phyloP scores from a whole-genome alignment of 2,888 invertebrate genomes.

The Nudaria mundana region DNA sequence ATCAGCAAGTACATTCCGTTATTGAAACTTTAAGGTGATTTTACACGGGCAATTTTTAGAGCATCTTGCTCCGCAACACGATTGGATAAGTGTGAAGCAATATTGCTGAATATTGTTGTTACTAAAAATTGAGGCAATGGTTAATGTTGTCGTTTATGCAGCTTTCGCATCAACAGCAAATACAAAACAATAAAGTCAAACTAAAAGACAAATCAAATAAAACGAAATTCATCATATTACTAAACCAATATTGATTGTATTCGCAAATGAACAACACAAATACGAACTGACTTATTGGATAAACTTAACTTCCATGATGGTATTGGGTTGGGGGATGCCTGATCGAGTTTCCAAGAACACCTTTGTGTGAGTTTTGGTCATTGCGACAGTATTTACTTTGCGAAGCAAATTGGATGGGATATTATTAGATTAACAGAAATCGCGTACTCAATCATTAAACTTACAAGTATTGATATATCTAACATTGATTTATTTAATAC shows the following conservation, averaged over 20 bases:
- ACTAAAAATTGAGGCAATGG: too few species aligned
- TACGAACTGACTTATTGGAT: conserved; percentile 1
- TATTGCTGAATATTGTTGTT: too few species aligned
- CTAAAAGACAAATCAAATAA: conserved; percentile 12
- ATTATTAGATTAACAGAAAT: background rate
- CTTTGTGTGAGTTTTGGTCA: conserved; percentile 9
- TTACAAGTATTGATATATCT: too few species aligned
- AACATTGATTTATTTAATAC: too few species aligned
- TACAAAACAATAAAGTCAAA: conserved; percentile 10
- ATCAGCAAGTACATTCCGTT: too few species aligned
- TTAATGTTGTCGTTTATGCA: too few species aligned
- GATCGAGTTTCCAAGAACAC: conserved; percentile 6
- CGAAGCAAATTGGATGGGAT: background rate
- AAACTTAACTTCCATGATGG: background rate
- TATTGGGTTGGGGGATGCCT: conserved; percentile 4
- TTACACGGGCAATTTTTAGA: too few species aligned
- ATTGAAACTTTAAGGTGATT: too few species aligned
- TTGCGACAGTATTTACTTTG: too few species aligned
- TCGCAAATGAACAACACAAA: conserved; percentile 20
- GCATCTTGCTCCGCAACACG: too few species aligned
- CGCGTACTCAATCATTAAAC: background rate
- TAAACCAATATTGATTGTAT: conserved; percentile 7
- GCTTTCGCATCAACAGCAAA: too few species aligned
- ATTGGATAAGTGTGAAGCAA: too few species aligned
- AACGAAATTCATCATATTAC: conserved; percentile 11